Conservation (phyloP, 2,797 vertebrate genomes). For the Trichosurus vulpecula region DNA sequence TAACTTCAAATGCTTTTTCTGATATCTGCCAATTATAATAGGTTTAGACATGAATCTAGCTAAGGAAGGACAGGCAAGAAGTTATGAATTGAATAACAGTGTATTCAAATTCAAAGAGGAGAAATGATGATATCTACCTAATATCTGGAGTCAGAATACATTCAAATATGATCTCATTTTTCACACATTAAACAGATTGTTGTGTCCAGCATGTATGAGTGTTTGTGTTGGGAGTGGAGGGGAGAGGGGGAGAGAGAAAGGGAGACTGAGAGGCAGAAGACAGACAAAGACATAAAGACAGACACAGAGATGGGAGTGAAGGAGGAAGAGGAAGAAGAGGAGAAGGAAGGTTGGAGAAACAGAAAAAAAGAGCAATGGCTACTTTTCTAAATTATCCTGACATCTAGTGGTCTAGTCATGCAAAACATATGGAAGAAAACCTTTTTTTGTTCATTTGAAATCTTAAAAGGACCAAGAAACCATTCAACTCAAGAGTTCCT, state of each 20-base stretch:
- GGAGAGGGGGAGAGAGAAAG: neutral
- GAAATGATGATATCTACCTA: neutral
- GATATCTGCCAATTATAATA: neutral
- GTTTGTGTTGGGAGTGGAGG: neutral
- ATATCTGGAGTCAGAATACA: neutral
- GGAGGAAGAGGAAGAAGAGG: neutral
- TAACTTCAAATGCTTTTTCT: neutral
- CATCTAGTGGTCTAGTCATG: slow-evolving; percentile 38
- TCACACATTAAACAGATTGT: neutral
- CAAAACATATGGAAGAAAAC: neutral
- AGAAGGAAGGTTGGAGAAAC: rapidly evolving
- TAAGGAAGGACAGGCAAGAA: neutral
- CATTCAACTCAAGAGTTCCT: neutral
- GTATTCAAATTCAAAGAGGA: neutral
- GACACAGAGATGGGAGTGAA: too few species aligned
- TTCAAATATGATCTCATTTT: neutral
- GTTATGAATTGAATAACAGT: neutral
- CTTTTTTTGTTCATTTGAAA: neutral
- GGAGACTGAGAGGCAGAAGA: rapidly evolving
- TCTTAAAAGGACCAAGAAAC: neutral
- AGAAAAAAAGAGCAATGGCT: neutral
- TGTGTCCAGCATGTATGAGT: neutral
- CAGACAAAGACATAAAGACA: too few species aligned
- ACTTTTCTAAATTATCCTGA: slow-evolving; percentile 39
- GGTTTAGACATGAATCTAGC: neutral